These are phyloP conservation scores for Oryzias dopingdopingensis DNA, from an alignment of 2,797 vertebrate genomes.

Conservation along the genomic window DNA sequence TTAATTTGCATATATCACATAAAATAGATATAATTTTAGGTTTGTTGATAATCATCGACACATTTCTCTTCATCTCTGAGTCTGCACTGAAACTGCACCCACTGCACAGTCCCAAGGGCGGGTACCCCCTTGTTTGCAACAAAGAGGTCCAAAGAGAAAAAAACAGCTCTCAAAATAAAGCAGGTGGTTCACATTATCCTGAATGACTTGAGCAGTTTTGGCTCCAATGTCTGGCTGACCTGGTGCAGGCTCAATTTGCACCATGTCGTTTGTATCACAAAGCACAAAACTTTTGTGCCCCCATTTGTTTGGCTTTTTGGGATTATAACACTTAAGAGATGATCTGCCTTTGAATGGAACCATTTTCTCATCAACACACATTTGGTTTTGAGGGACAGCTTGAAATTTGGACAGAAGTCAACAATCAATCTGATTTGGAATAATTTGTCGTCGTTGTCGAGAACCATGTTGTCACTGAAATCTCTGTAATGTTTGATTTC, in stretches of 20 bases:
- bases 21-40: too few species aligned
- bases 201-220: slow-evolving; percentile 3
- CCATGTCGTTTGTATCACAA: slow-evolving; percentile 2
- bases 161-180: slow-evolving; percentile 3
- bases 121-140: slow-evolving; percentile 12
- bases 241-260: neutral
- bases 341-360: slow-evolving; percentile 2
- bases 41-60: too few species aligned
- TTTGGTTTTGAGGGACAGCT: neutral
- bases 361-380: neutral
- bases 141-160: slow-evolving; percentile 4
- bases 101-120: slow-evolving; percentile 13
- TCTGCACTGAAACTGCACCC: slow-evolving; percentile 16
- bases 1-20: too few species aligned
- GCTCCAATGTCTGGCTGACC: slow-evolving; percentile 1
- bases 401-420: slow-evolving; percentile 2
- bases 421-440: slow-evolving; percentile 3
- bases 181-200: neutral
- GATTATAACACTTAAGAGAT: neutral
- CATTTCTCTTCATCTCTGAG: slow-evolving; percentile 2
- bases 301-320: slow-evolving; percentile 1
- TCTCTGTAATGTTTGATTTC: slow-evolving; percentile 20
- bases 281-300: slow-evolving; percentile 5
- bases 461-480: slow-evolving; percentile 22
- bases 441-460: neutral